Conservation (phyloP, 2,888 invertebrate species). For the Stenotaenia linearis region DNA sequence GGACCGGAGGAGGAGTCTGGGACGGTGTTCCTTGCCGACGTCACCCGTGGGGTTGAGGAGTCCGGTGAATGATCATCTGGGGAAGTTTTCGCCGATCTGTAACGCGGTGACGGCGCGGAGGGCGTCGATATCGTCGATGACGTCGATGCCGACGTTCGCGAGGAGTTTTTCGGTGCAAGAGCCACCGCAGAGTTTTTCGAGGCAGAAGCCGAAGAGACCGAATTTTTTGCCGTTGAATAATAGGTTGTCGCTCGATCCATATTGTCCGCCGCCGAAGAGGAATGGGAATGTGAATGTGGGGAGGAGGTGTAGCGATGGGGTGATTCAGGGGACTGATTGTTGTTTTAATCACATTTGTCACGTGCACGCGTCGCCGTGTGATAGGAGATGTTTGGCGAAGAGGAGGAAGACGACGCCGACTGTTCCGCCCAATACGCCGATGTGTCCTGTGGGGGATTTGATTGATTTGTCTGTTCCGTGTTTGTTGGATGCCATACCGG, state of each 20-base stretch:
- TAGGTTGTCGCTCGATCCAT: background rate
- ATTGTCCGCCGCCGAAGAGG: background rate
- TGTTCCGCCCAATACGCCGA: background rate
- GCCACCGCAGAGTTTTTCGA: background rate
- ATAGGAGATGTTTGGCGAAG: background rate
- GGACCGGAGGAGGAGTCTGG: background rate
- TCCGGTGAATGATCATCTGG: background rate
- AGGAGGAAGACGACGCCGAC: background rate
- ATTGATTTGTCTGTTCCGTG: conserved; percentile 31
- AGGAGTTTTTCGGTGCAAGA: background rate
- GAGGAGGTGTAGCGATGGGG: background rate
- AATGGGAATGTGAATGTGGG: too few species aligned
- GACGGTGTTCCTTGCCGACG: background rate
- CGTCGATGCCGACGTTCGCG: background rate
- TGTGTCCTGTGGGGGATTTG: conserved; percentile 29
- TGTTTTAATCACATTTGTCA: conserved; percentile 2
- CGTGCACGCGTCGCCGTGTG: background rate
- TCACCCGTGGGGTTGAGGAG: background rate
- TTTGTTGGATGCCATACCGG: background rate
- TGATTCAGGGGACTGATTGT: background rate
- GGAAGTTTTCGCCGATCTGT: too few species aligned
- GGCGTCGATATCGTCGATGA: too few species aligned
- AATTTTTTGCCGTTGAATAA: background rate
- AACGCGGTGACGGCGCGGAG: too few species aligned
- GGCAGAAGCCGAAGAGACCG: background rate